These are phyloP conservation scores for Podilymbus podiceps DNA, from an alignment of 2,113 vertebrate species.

Conservation along the genomic window DNA sequence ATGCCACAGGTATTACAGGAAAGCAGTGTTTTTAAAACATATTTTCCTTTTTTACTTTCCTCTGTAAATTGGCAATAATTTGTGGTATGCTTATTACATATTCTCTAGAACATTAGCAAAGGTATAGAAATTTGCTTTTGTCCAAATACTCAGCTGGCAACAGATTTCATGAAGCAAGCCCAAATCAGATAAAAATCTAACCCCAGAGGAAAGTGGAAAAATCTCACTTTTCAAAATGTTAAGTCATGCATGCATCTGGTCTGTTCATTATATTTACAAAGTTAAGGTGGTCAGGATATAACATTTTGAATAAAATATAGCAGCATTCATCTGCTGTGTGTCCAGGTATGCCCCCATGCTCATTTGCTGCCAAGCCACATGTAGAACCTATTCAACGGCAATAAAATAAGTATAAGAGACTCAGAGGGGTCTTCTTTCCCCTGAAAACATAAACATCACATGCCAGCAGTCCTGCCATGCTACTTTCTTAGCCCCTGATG, in stretches of 20 bases:
- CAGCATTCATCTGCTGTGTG: not conserved
- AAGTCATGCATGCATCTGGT: not conserved
- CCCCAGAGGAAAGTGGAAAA: not conserved
- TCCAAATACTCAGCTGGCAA: not conserved
- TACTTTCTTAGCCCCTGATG: not conserved
- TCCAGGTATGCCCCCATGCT: not conserved
- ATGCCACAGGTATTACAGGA: not conserved
- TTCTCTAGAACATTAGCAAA: not conserved
- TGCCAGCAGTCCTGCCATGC: not conserved
- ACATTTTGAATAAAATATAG: slow-evolving; percentile 5
- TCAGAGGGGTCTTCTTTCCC: not conserved
- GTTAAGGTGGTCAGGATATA: not conserved
- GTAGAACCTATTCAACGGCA: not conserved
- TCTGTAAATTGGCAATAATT: not conserved
- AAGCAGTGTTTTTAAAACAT: not conserved
- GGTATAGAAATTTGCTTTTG: not conserved
- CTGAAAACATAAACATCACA: not conserved
- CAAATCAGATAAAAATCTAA: slow-evolving; percentile 5
- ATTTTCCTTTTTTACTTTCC: not conserved
- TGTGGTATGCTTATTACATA: not conserved
- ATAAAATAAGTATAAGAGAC: not conserved
- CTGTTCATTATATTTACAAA: not conserved
- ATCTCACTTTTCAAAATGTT: not conserved
- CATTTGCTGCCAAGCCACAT: not conserved
- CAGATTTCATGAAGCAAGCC: not conserved